phyloP scores from a whole-genome alignment of 1,140 invertebrate species.

The Drosophila sulfurigaster region DNA sequence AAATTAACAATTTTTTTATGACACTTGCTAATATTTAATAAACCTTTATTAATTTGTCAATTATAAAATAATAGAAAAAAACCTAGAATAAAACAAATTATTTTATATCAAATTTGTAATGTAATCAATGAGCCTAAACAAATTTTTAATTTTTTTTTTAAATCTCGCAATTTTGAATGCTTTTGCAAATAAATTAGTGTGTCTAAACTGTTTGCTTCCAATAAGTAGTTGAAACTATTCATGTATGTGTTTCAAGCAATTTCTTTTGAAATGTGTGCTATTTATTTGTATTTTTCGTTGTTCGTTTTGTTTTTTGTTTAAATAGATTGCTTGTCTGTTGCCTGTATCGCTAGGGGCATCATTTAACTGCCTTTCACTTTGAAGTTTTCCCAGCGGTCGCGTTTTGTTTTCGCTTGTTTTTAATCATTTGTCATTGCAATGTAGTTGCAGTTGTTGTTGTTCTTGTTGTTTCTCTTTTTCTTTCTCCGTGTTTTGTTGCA shows the following conservation, averaged over 20 bases:
- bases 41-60: no score
- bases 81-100: no score
- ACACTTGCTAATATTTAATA: no score
- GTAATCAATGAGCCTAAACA: no score
- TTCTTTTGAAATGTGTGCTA: background rate
- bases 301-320: no score
- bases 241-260: background rate
- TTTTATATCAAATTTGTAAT: no score
- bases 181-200: background rate
- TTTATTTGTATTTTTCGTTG: background rate
- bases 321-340: constrained; percentile 1
- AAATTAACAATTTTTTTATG: no score
- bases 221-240: background rate
- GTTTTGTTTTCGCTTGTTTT: constrained; percentile 15
- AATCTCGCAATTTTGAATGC: no score
- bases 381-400: background rate
- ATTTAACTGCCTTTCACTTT: constrained; percentile 15
- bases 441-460: constrained; percentile 17
- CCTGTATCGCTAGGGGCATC: background rate
- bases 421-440: constrained; percentile 72
- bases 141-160: no score
- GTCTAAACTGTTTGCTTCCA: background rate
- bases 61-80: no score
- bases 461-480: no score
- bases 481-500: constrained; percentile 53